A percentile compares a stretch with the other conserved stretches of the same genome.
phyloP scores from a whole-genome alignment of 2,113 vertebrate genomes.

The Percina caprodes region DNA sequence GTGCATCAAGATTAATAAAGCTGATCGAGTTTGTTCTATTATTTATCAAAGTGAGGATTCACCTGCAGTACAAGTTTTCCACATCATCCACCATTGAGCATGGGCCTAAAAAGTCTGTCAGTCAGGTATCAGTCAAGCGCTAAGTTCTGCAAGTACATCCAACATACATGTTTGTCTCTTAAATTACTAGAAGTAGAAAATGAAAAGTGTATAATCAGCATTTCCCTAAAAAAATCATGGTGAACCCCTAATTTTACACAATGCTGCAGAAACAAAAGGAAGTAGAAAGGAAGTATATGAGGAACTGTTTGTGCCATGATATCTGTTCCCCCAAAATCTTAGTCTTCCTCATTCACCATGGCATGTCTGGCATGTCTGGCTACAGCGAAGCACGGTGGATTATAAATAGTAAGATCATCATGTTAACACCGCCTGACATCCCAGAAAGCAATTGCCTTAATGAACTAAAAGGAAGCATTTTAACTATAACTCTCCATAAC shows the following conservation, averaged over 20 bases:
- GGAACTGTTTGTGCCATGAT: neutral
- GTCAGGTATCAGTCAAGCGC: too few species aligned
- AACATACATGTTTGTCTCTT: neutral
- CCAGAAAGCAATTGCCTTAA: conserved; percentile 33
- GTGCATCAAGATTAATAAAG: too few species aligned
- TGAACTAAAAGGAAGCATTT: neutral
- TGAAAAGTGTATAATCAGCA: neutral
- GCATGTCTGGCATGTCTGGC: neutral
- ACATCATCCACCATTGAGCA: too few species aligned
- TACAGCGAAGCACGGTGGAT: neutral
- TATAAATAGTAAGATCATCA: neutral
- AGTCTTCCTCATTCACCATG: neutral
- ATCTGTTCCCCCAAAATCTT: neutral
- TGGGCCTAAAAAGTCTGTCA: too few species aligned
- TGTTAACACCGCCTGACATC: conserved; percentile 22
- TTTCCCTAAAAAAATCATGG: neutral
- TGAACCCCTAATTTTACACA: neutral
- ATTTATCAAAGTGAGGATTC: too few species aligned
- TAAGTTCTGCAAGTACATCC: neutral
- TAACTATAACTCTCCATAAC: neutral
- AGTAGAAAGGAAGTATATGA: neutral
- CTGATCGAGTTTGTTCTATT: too few species aligned
- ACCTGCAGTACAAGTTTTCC: too few species aligned
- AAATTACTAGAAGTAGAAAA: neutral
- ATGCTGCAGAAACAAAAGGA: neutral